Evolutionary conservation across 2,113 vertebrate genomes (phyloP).

Genomic region (Pseudopodoces humilis): DNA sequence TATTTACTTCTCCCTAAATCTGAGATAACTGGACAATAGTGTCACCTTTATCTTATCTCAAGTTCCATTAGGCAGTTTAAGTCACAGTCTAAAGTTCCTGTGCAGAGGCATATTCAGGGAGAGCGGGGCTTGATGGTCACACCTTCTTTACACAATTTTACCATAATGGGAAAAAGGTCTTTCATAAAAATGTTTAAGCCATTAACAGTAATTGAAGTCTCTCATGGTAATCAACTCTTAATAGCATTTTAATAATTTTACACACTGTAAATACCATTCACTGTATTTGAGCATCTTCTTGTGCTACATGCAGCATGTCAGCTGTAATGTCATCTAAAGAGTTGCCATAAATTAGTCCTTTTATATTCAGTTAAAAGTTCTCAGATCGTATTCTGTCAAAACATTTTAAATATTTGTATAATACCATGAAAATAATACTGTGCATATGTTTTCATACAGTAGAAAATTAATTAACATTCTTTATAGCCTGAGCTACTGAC

Average conservation of each 20-base stretch:
- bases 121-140: neutral
- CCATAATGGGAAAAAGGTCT: neutral
- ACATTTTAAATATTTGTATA: constrained; percentile 29
- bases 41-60: neutral
- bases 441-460: neutral
- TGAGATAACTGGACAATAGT: neutral
- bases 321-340: neutral
- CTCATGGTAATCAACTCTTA: neutral
- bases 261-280: neutral
- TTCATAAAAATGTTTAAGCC: neutral
- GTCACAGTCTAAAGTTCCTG: neutral
- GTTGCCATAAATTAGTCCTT: neutral
- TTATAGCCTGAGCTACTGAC: neutral
- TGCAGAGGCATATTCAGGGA: neutral
- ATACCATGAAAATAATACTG: neutral
- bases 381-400: constrained; percentile 21
- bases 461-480: neutral
- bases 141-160: neutral
- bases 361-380: constrained; percentile 2
- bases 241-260: neutral
- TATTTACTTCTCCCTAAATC: neutral
- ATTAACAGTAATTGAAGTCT: neutral
- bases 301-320: neutral
- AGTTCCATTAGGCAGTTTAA: neutral
- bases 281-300: neutral